These are phyloP conservation scores for Eubucco bourcierii DNA, from an alignment of 2,113 vertebrate species.

Conservation along the genomic window DNA sequence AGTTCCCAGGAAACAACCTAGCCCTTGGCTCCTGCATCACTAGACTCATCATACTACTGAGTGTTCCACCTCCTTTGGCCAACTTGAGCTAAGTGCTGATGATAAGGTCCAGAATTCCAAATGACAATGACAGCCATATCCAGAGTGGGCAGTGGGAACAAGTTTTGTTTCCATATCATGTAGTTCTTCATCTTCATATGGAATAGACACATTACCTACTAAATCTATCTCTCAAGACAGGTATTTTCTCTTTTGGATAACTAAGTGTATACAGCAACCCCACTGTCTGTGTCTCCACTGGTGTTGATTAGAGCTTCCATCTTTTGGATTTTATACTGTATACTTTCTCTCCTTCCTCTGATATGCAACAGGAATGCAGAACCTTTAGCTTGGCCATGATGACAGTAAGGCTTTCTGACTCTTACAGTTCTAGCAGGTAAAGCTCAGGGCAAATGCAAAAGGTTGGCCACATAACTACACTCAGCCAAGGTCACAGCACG, in stretches of 20 bases:
- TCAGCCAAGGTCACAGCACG: neutral
- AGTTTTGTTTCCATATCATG: accelerated
- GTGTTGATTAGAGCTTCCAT: neutral
- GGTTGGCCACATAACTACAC: neutral
- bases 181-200: neutral
- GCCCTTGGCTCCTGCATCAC: neutral
- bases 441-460: neutral
- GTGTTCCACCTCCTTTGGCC: neutral
- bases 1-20: neutral
- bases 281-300: neutral
- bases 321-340: neutral
- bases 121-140: neutral
- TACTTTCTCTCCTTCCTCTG: neutral
- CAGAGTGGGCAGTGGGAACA: neutral
- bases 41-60: neutral
- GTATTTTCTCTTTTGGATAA: neutral
- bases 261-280: neutral
- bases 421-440: neutral
- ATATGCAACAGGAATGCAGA: neutral
- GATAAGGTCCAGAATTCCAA: neutral
- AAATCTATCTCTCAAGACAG: neutral
- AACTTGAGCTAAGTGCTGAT: neutral
- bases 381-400: neutral
- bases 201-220: neutral
- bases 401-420: neutral